These are phyloP conservation scores for Axea sp. DNA, from an alignment of 2,888 invertebrate genomes.

Conservation along the genomic window DNA sequence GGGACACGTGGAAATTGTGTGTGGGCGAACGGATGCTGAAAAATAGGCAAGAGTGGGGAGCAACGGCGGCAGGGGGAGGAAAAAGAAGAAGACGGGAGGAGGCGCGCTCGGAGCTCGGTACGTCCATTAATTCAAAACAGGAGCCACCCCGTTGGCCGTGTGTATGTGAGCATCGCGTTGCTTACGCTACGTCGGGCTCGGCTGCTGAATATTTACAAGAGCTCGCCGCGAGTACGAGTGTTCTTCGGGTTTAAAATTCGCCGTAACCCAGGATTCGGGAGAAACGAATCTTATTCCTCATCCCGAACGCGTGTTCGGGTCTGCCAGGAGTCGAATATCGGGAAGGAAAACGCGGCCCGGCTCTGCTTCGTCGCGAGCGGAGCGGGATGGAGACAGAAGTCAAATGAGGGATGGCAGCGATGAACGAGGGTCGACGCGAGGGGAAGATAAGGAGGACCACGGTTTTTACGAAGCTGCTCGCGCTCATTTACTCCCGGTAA, in stretches of 20 bases:
- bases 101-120: conserved; percentile 24
- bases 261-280: conserved; percentile 55
- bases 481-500: conserved; percentile 73
- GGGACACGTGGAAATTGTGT: too few relatives aligned
- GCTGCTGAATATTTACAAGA: conserved; percentile 67
- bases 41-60: too few relatives aligned
- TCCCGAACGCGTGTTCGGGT: conserved; percentile 60
- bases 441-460: conserved; percentile 71
- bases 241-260: conserved; percentile 64
- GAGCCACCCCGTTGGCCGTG: conserved; percentile 33
- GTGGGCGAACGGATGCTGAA: too few relatives aligned
- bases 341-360: conserved; percentile 64
- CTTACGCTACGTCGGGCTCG: conserved; percentile 55
- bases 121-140: conserved; percentile 62
- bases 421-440: conserved; percentile 45
- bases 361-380: conserved; percentile 8
- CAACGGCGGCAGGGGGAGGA: too few relatives aligned
- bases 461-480: conserved; percentile 72
- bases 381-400: conserved; percentile 31
- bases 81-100: too few relatives aligned
- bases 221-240: conserved; percentile 60
- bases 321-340: conserved; percentile 65
- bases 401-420: conserved; percentile 49
- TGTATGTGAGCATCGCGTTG: conserved; percentile 45
- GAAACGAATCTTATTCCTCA: conserved; percentile 68